Conservation (phyloP, 1,140 invertebrate species). For the Drosophila littoralis region DNA sequence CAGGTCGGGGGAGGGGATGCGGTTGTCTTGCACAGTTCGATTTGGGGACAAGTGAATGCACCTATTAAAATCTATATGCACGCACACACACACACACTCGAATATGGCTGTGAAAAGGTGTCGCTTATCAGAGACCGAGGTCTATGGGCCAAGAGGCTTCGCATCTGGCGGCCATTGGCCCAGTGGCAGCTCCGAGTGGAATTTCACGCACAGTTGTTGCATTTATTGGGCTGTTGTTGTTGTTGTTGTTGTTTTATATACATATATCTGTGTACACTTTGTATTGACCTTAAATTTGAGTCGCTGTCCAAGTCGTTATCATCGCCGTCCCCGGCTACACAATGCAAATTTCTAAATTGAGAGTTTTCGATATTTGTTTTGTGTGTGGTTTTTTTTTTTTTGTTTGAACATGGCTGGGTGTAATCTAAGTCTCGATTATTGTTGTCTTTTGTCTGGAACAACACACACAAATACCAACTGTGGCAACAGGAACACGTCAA, state of each 20-base stretch:
- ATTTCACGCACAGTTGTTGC: slow-evolving; percentile 21
- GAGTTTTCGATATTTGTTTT: neutral
- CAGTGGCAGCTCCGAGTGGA: slow-evolving; percentile 20
- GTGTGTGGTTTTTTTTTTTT: neutral
- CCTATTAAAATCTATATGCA: slow-evolving; percentile 45
- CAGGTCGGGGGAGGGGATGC: too few relatives aligned
- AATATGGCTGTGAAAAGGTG: slow-evolving; percentile 23
- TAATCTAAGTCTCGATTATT: slow-evolving; percentile 6
- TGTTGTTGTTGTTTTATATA: neutral
- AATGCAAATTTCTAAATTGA: slow-evolving; percentile 10
- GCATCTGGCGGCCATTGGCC: slow-evolving; percentile 16
- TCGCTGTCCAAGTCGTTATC: slow-evolving; percentile 24
- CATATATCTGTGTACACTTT: neutral
- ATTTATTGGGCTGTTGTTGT: slow-evolving; percentile 24
- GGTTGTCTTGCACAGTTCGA: slow-evolving; percentile 37
- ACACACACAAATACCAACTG: neutral
- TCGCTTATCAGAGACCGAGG: slow-evolving; percentile 15
- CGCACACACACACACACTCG: too few relatives aligned
- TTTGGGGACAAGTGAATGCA: slow-evolving; percentile 56
- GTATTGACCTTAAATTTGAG: slow-evolving; percentile 25
- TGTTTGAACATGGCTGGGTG: neutral
- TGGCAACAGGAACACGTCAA: neutral
- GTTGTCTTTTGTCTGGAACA: neutral
- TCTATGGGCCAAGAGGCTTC: too few relatives aligned
- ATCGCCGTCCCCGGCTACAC: slow-evolving; percentile 8